Conservation (phyloP, 53 echinoderm and acorn worm genomes). For the Arbacia lixula region DNA sequence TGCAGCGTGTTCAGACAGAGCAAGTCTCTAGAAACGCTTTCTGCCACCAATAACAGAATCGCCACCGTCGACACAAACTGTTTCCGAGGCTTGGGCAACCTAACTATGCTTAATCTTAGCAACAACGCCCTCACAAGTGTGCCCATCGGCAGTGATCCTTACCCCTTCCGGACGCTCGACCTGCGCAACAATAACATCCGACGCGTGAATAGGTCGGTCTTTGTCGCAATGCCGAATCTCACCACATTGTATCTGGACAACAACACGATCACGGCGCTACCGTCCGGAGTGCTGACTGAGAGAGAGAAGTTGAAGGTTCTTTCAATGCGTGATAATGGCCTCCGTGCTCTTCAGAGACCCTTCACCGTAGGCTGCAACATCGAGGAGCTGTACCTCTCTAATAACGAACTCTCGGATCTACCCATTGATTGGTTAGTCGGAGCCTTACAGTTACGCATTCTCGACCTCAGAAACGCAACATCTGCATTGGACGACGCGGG, state of each 20-base stretch:
- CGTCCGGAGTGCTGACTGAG: background rate
- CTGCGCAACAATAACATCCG: slow-evolving; percentile 40
- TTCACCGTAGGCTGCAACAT: background rate
- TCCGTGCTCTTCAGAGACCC: background rate
- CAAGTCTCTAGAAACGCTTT: background rate
- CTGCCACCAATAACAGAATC: slow-evolving; percentile 34
- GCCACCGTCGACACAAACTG: slow-evolving; percentile 32
- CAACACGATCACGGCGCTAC: slow-evolving; percentile 31
- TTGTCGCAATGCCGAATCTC: slow-evolving; percentile 29
- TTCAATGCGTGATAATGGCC: slow-evolving; percentile 20
- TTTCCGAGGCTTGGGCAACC: slow-evolving; percentile 16
- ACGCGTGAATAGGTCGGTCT: slow-evolving; percentile 9
- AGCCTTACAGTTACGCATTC: background rate
- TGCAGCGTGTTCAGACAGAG: slow-evolving; percentile 12
- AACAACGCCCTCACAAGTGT: slow-evolving; percentile 37
- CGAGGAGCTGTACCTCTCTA: slow-evolving; percentile 33
- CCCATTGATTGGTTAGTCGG: slow-evolving; percentile 22
- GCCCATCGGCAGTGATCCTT: slow-evolving; percentile 6
- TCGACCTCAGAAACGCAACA: slow-evolving; percentile 29
- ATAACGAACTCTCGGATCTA: slow-evolving; percentile 11
- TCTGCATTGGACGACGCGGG: background rate
- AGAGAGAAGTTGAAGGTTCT: slow-evolving; percentile 5
- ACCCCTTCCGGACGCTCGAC: slow-evolving; percentile 14
- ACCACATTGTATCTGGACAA: slow-evolving; percentile 38
- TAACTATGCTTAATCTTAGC: slow-evolving; percentile 28